A percentile compares a stretch with the other conserved stretches of the same genome.
Evolutionary conservation across 2,113 vertebrate genomes (phyloP).

Genomic region (Panthera leo): DNA sequence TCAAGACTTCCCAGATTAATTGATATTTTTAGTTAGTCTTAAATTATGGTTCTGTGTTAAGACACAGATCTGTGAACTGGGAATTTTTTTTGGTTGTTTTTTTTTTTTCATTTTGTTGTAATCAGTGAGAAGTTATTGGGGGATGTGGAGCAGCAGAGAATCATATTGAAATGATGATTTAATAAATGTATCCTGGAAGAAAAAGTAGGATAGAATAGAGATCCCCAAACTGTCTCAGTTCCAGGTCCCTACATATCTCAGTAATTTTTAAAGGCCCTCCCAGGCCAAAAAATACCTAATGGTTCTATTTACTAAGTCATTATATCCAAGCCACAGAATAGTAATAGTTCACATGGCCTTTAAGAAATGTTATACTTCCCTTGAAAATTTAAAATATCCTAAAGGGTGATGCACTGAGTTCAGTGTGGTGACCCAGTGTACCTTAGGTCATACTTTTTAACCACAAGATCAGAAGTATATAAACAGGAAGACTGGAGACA

Average conservation of each 20-base stretch:
- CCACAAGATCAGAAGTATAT: not conserved
- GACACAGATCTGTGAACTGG: not conserved
- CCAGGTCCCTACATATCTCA: not conserved
- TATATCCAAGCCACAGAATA: not conserved
- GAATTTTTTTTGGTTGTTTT: not conserved
- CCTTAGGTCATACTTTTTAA: not conserved
- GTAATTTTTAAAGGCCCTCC: not conserved
- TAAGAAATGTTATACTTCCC: not conserved
- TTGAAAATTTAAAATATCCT: not conserved
- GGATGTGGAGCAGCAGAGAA: not conserved
- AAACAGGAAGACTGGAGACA: not conserved
- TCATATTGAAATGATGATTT: not conserved
- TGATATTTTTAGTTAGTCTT: not conserved
- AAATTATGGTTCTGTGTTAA: not conserved
- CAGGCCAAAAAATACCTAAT: not conserved
- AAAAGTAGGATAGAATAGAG: not conserved
- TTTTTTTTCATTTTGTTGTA: not conserved
- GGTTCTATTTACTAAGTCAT: not conserved
- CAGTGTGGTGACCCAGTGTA: not conserved
- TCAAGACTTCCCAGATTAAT: not conserved
- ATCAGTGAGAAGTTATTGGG: not conserved
- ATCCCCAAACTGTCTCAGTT: not conserved
- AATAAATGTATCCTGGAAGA: not conserved
- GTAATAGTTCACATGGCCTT: not conserved
- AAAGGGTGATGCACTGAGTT: not conserved